These are phyloP conservation scores for Orientallactaga bullata DNA, from an alignment of 2,113 vertebrate genomes.

Conservation along the genomic window DNA sequence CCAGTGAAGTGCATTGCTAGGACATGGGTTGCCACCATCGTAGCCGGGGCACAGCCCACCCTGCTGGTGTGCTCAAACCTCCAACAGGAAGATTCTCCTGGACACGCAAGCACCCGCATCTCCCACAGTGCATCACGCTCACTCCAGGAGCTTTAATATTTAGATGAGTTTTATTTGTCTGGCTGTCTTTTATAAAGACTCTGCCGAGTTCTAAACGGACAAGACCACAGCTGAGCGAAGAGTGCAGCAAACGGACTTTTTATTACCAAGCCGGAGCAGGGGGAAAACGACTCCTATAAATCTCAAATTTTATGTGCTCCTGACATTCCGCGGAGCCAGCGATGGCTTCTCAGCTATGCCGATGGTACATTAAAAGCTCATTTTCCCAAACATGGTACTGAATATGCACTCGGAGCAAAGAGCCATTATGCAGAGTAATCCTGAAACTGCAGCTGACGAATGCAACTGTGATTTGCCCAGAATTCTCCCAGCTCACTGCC, in stretches of 20 bases:
- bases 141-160: constrained; percentile 77
- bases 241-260: constrained; percentile 71
- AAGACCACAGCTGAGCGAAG: constrained; percentile 65
- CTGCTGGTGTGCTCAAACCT: not conserved
- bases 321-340: constrained; percentile 80
- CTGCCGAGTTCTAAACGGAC: constrained; percentile 81
- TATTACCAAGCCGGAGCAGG: constrained; percentile 82
- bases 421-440: constrained; percentile 70
- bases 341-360: constrained; percentile 84
- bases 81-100: not conserved
- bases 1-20: accelerated
- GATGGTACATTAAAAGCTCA: constrained; percentile 87
- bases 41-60: not conserved
- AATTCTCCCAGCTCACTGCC: constrained; percentile 68
- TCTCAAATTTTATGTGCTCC: constrained; percentile 82
- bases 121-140: constrained; percentile 37
- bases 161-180: constrained; percentile 84
- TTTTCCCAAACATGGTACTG: constrained; percentile 84
- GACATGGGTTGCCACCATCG: not conserved
- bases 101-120: not conserved
- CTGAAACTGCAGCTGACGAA: constrained; percentile 63
- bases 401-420: constrained; percentile 78
- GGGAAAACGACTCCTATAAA: constrained; percentile 87
- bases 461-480: constrained; percentile 10
- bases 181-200: constrained; percentile 78